Evolutionary conservation across 2,113 vertebrate species (phyloP), one percentile per base, ranked within the genome.

Genomic region (Perca schrenkii): DNA sequence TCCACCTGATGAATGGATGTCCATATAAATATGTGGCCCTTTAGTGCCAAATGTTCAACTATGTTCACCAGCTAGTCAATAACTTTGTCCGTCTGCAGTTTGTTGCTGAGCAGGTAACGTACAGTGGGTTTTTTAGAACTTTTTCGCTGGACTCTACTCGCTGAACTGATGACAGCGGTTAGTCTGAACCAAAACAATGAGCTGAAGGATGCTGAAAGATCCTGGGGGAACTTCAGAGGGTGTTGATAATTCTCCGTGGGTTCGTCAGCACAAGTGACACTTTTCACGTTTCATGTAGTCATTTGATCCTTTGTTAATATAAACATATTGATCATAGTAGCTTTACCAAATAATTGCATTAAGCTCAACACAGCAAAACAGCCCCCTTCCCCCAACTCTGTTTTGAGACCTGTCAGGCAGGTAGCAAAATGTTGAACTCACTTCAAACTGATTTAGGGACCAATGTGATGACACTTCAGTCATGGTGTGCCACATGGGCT

Each of bases 401-500:
- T 58, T 22, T 66, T 1, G 0, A 1, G 10, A 64, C 0, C 47
- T 43, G 31, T 17, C n/a, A 14, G 16, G 13, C 52, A 56, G 11
- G 36, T 56, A 14, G 6, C 36, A 31, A 28, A 31, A 60, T 7
- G 8, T 8, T 3, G 21, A 4, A 11, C 17, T n/a, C 34, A 19
- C 2, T 19, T 19, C 3, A 56, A 46, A 31, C 16, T 46, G 61
- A 46, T 71, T 19, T 66, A 34, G n/a, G 15, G 19, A 65, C 36
- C 21, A 61, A 22, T 57, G 31, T 47, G 17, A 63, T 58, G 11
- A 31, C 21, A 22, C 31, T 50, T 71, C n/a, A 54, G 31, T 57
- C 50, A 58, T 66, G 60, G 47, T 47, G 19, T 50, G 25, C 25
- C 70, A 34, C 77, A 57, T 79, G 61, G 56, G 46, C 58, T 71